A percentile compares a stretch with the other conserved stretches of the same genome.
Evolutionary conservation across 1,140 invertebrate genomes (phyloP).

Genomic region (Aphaenogaster rudis): DNA sequence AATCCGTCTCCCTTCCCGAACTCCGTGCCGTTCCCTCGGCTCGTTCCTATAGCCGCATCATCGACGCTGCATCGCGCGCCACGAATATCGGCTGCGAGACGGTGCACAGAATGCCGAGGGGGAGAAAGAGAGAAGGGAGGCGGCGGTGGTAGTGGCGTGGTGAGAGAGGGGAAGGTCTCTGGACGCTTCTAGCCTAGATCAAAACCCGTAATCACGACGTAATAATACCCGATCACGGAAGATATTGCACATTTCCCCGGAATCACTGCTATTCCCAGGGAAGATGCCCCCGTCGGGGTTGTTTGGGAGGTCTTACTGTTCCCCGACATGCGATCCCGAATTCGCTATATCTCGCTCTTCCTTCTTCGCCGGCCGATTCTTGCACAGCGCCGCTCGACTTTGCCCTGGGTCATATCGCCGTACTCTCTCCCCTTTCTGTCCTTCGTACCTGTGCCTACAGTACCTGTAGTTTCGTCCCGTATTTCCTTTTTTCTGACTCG

Average conservation of each 20-base stretch:
- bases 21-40: neutral
- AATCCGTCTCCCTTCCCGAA: constrained; percentile 26
- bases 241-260: constrained; percentile 85
- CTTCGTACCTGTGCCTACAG: neutral
- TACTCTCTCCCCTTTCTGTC: neutral
- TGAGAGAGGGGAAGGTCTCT: constrained; percentile 11
- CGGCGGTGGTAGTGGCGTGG: neutral
- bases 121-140: neutral
- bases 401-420: constrained; percentile 55
- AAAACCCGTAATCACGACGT: constrained; percentile 85
- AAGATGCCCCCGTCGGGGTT: constrained; percentile 83
- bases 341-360: constrained; percentile 54
- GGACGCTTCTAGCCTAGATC: constrained; percentile 84
- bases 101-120: neutral
- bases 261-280: constrained; percentile 85
- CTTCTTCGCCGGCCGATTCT: constrained; percentile 33
- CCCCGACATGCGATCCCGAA: constrained; percentile 83
- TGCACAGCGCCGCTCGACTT: constrained; percentile 64
- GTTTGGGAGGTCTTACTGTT: constrained; percentile 83
- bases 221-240: constrained; percentile 87
- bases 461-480: constrained; percentile 2
- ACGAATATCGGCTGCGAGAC: constrained; percentile 50
- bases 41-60: constrained; percentile 15
- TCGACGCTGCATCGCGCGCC: constrained; percentile 33
- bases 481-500: neutral